phyloP scores from a whole-genome alignment of 1,140 invertebrate genomes.

The Bacillus rossius region DNA sequence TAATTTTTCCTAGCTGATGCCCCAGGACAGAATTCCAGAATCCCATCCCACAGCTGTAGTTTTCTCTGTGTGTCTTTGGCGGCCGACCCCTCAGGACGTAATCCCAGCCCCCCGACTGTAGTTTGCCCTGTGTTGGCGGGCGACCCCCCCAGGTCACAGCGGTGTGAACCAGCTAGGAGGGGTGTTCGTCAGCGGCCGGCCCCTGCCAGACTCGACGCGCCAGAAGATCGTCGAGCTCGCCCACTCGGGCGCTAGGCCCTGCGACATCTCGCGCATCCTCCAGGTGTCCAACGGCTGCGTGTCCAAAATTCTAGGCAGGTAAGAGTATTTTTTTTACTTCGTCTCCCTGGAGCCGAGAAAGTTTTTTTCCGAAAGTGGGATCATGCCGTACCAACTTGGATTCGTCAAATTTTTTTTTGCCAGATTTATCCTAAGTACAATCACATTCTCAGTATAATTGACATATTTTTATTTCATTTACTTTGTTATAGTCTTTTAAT shows the following conservation, averaged over 20 bases:
- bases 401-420: too few relatives aligned
- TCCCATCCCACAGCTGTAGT: too few relatives aligned
- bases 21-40: too few relatives aligned
- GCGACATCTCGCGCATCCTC: conserved; percentile 90
- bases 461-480: too few relatives aligned
- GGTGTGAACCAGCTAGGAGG: conserved; percentile 98
- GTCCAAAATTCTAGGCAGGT: conserved; percentile 82
- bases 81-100: too few relatives aligned
- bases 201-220: conserved; percentile 89
- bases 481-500: too few relatives aligned
- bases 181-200: conserved; percentile 95
- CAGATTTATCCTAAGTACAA: too few relatives aligned
- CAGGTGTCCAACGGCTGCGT: conserved; percentile 91
- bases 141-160: conserved; percentile 70
- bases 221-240: conserved; percentile 95
- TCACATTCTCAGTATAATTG: too few relatives aligned
- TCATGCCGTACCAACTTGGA: too few relatives aligned
- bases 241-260: conserved; percentile 87
- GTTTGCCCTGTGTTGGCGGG: conserved; percentile 11
- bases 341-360: neutral
- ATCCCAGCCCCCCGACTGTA: conserved; percentile 9
- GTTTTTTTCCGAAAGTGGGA: too few relatives aligned
- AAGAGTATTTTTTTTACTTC: conserved; percentile 29
- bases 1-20: too few relatives aligned
- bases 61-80: too few relatives aligned